phyloP scores from a whole-genome alignment of 2,797 vertebrate species.

The Enteromius anoplus region DNA sequence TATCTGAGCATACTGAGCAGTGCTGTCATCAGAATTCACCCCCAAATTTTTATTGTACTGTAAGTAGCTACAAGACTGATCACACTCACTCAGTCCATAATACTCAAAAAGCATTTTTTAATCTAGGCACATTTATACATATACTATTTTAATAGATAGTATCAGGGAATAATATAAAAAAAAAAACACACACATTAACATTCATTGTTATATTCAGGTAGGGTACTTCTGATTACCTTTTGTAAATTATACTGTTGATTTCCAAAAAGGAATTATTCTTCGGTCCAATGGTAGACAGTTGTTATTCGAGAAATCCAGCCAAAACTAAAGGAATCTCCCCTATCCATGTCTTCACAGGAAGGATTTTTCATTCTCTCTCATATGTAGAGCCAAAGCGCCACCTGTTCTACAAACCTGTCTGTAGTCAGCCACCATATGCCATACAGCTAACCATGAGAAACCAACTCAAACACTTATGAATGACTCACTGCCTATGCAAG shows the following conservation, averaged over 20 bases:
- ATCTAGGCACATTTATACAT: no score
- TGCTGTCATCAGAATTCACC: no score
- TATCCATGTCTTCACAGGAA: not conserved
- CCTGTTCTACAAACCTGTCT: conserved; percentile 80
- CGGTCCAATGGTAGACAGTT: not conserved
- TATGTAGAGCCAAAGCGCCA: conserved; percentile 67
- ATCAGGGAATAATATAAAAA: no score
- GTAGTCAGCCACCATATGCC: conserved; percentile 84
- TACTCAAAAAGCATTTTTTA: no score
- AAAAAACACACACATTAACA: no score
- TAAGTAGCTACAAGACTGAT: no score
- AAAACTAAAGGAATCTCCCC: conserved; percentile 12
- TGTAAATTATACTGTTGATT: not conserved
- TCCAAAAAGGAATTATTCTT: not conserved
- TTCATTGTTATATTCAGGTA: no score
- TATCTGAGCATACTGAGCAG: no score
- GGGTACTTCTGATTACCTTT: no score
- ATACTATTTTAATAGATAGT: no score
- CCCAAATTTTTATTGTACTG: no score
- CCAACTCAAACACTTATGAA: conserved; percentile 68
- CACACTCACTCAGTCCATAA: no score
- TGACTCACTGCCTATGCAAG: conserved; percentile 66
- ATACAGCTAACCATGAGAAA: conserved; percentile 68
- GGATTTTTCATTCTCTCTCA: conserved; percentile 21
- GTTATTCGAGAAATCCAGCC: not conserved